Conservation (phyloP, 1,140 invertebrate species). For the Drosophila nigrodunni region DNA sequence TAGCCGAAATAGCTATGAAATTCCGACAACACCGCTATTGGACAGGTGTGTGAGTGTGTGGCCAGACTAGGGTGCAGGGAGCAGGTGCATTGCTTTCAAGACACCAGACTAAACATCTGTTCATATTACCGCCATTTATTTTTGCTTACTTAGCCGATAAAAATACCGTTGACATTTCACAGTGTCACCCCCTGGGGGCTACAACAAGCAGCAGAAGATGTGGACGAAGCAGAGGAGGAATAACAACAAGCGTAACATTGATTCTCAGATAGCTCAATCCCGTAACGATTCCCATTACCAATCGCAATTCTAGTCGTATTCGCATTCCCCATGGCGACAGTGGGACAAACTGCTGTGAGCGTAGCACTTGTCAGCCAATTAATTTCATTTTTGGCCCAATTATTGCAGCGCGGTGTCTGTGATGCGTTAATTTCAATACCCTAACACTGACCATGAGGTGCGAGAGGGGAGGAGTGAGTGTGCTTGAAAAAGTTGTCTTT, state of each 20-base stretch:
- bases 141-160: constrained; percentile 60
- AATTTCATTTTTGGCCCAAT: constrained; percentile 73
- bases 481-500: no score
- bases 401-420: constrained; percentile 56
- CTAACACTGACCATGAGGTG: constrained; percentile 11
- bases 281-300: constrained; percentile 41
- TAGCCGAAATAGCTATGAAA: no score
- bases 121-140: constrained; percentile 41
- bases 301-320: constrained; percentile 7
- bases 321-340: constrained; percentile 25
- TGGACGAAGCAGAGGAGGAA: no score
- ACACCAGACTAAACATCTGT: constrained; percentile 12
- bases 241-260: constrained; percentile 5
- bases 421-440: constrained; percentile 67
- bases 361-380: constrained; percentile 75
- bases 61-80: no score
- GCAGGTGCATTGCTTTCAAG: constrained; percentile 24
- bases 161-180: constrained; percentile 77
- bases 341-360: constrained; percentile 30
- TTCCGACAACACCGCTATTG: no score
- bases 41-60: background rate
- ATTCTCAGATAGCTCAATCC: constrained; percentile 35
- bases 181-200: constrained; percentile 16
- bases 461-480: no score
- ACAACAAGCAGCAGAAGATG: background rate